A percentile compares a stretch with the other conserved stretches of the same genome.
These are phyloP conservation scores for Artibeus lituratus DNA, from an alignment of 2,797 vertebrate species.

Conservation along the genomic window DNA sequence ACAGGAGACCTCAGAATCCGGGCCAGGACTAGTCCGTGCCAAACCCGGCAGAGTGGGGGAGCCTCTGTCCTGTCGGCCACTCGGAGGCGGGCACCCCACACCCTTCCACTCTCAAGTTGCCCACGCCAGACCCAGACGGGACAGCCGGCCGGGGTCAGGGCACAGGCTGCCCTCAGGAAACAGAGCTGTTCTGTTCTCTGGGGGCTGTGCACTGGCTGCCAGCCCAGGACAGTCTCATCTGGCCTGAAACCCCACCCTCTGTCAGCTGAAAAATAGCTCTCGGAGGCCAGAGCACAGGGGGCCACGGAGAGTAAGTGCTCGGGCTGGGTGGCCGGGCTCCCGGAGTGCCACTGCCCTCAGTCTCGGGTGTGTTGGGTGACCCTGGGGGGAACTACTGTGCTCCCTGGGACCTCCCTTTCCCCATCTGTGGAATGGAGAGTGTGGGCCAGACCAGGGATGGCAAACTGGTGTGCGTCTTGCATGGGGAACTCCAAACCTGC, in stretches of 20 bases:
- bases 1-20: neutral
- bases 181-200: slow-evolving; percentile 28
- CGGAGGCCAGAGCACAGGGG: neutral
- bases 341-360: neutral
- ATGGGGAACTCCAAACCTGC: neutral
- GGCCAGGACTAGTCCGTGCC: neutral
- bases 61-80: neutral
- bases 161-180: neutral
- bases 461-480: neutral
- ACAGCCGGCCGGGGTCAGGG: neutral
- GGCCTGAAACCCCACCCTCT: neutral
- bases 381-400: neutral
- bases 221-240: slow-evolving; percentile 5
- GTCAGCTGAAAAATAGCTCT: neutral
- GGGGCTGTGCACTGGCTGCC: slow-evolving; percentile 18
- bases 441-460: neutral
- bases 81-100: neutral
- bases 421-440: neutral
- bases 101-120: neutral
- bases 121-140: neutral
- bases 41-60: accelerated
- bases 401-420: neutral
- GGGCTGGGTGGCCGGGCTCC: neutral
- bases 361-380: neutral
- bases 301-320: neutral